These are phyloP conservation scores for Conistra vaccinii DNA, from an alignment of 2,888 invertebrate species.

Conservation along the genomic window DNA sequence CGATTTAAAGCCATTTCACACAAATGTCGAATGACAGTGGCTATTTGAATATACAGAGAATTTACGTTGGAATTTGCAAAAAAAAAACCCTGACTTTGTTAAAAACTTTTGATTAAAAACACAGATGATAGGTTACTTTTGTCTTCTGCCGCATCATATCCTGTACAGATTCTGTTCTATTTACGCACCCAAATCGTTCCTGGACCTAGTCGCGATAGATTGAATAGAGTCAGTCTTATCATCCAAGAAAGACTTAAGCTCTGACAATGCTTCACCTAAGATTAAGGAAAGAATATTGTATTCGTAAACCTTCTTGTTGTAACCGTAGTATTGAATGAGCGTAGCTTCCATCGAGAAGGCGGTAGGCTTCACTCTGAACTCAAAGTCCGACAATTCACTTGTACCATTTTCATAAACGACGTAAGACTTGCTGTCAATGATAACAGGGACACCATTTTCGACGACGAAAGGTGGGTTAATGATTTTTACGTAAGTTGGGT, in stretches of 20 bases:
- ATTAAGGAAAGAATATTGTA: conserved; percentile 74
- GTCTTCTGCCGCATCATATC: not conserved
- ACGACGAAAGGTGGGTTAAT: conserved; percentile 76
- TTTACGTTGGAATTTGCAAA: not conserved
- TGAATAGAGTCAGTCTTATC: conserved; percentile 70
- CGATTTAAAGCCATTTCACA: no score
- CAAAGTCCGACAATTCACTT: conserved; percentile 65
- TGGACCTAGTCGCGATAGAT: conserved; percentile 70
- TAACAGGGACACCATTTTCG: conserved; percentile 71
- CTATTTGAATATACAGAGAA: not conserved
- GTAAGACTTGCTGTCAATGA: conserved; percentile 74
- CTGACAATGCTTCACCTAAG: conserved; percentile 58
- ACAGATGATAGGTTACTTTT: not conserved
- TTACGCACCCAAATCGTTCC: conserved; percentile 59
- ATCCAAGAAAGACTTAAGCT: conserved; percentile 69
- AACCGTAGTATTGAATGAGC: conserved; percentile 77
- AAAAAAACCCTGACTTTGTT: not conserved
- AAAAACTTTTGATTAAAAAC: not conserved
- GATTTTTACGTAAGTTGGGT: conserved; percentile 69
- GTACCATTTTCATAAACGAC: conserved; percentile 75
- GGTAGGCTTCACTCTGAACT: conserved; percentile 72
- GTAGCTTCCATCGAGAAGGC: conserved; percentile 78
- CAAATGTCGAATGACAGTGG: not conserved
- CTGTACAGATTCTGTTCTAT: not conserved
- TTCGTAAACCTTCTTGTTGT: conserved; percentile 82